Conservation (phyloP, 2,888 invertebrate genomes). For the Macrosiphum euphorbiae region DNA sequence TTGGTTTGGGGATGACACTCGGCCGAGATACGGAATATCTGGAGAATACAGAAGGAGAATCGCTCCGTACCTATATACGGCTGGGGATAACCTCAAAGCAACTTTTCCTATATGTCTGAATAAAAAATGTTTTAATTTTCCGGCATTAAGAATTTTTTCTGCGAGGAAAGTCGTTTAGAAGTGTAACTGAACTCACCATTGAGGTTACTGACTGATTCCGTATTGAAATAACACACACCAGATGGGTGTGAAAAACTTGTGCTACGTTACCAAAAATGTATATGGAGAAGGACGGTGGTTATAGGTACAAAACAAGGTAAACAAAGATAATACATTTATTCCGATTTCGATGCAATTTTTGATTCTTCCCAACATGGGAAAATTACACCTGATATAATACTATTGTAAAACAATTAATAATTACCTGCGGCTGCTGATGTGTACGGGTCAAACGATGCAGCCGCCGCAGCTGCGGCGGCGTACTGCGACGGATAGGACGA, state of each 20-base stretch:
- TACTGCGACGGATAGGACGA: slow-evolving; percentile 82
- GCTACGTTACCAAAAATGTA: background rate
- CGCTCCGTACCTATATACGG: background rate
- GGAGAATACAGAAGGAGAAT: background rate
- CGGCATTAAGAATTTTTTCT: background rate
- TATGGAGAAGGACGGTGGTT: background rate
- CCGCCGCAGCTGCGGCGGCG: slow-evolving; percentile 78
- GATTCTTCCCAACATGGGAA: background rate
- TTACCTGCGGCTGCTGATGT: slow-evolving; percentile 62
- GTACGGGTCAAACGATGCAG: slow-evolving; percentile 73
- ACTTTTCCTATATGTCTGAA: background rate
- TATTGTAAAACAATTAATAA: background rate
- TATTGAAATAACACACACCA: background rate
- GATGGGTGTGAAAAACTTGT: background rate
- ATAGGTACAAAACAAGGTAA: too few relatives aligned
- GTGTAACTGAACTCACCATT: background rate
- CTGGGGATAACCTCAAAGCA: background rate
- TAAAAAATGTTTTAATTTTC: background rate
- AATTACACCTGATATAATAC: too few relatives aligned
- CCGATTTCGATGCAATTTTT: background rate
- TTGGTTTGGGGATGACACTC: background rate
- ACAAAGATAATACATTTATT: too few relatives aligned
- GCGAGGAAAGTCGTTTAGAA: background rate
- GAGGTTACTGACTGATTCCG: background rate
- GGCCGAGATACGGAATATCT: background rate